Base-by-base conservation (phyloP, 2,113 vertebrate genomes). In the Vulpes lagopus region DNA sequence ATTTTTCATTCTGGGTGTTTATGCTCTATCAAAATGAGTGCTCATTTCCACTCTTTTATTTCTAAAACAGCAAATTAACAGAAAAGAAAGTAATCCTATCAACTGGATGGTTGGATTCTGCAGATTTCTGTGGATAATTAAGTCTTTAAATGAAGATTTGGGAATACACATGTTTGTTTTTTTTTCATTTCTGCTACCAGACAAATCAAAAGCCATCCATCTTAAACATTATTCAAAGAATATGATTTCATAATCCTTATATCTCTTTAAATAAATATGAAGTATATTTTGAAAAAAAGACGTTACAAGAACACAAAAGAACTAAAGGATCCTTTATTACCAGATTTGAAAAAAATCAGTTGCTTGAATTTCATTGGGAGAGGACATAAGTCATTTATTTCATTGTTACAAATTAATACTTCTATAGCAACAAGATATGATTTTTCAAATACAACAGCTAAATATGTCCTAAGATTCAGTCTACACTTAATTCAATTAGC, bases 61-160 rank as follows among this genome's bases (percentile, higher is more conserved):
- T 73, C 73, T 96, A 92, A 96, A 94, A 67, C 8, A 95, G 60
- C n/a, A 82, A 95, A 79, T 81, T 78, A 91, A 80, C 51, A 80
- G 83, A 89, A 25, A 65, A 79, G 25, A 71, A 96, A 96, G 55
- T 74, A 96, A 92, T 87, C 62, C 62, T 96, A 92, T 85, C 43
- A 82, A 89, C n/a, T 90, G 60, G 38, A 67, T 89, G 80, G 65
- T n/a, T 90, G 84, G 60, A 95, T 78, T 95, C 87, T 94, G 92
- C 91, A 95, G 79, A 92, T 96, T 94, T 93, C 43, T 88, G 94
- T 76, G 69, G 91, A 65, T 19, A 94, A 78, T 83, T 93, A 92
- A 91, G n/a, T 91, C 43, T 95, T 95, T 90, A 97, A 93, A 96
- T 96, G 19, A 94, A 97, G 87, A 97, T 91, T 80, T 74, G 59